Base-by-base conservation (phyloP, 2,797 vertebrate species). In the Iguana delicatissima region DNA sequence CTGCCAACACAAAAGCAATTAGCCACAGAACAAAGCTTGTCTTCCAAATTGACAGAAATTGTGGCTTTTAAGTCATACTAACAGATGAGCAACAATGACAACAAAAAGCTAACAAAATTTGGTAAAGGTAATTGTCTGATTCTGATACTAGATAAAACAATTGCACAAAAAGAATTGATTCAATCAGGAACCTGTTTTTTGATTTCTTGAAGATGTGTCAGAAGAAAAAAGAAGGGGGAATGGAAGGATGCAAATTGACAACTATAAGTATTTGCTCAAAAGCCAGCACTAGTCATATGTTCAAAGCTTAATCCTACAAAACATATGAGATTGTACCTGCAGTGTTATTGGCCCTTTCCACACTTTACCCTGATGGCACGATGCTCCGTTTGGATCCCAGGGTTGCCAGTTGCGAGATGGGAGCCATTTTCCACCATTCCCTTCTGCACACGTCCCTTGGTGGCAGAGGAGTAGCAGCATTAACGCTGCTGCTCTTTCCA, bases 11-110 rank as follows among this genome's bases (percentile, higher is more conserved):
- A 89, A 93, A 90, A 91, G 92, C 92, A 72, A 20, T 29, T 55
- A 83, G 87, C 89, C 82, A 92, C 22, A 57, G 26, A 91, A 85
- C 87, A 90, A 92, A 92, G 93, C 89, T 91, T 89, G 35, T 91
- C 69, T 89, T 93, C 81, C 76, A 84, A 88, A 7, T 52, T 57
- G 89, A 91, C 85, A 73, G 59, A 87, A 93, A 95, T 52, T 90
- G 85, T 62, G 52, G 80, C 88, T 94, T 95, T 89, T 92, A 64
- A 24, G 0, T 38, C 69, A 22, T 24, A 92, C 76, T 86, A 93
- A 77, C 86, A 83, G 85, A 20, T 20, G 52, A 59, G 52, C n/a
- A 6, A 69, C 26, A 69, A 69, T 69, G 32, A 32, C n/a, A 29
- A 16, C 26, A 32, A 50, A 62, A 62, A 77, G 14, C 57, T 64